Conservation (phyloP, 2,113 vertebrate species). For the Solea senegalensis region DNA sequence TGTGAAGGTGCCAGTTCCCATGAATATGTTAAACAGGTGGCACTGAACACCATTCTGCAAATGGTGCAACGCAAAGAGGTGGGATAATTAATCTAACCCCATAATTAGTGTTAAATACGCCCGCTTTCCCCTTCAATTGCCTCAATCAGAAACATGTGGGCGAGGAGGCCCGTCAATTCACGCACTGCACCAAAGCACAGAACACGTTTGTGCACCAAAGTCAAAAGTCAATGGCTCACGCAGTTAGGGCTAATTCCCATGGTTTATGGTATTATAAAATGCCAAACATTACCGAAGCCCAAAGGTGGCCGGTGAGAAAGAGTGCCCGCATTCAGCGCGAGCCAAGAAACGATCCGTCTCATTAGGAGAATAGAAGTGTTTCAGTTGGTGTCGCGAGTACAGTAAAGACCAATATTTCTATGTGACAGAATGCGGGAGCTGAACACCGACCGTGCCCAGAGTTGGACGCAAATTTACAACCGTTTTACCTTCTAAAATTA, state of each 20-base stretch:
- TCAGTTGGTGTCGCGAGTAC: slow-evolving; percentile 31
- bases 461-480: slow-evolving; percentile 40
- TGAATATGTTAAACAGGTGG: neutral
- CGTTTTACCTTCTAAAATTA: slow-evolving; percentile 56
- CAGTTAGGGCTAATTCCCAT: slow-evolving; percentile 65
- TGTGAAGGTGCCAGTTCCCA: slow-evolving; percentile 19
- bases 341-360: slow-evolving; percentile 68
- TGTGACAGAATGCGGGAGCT: slow-evolving; percentile 12
- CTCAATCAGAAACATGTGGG: slow-evolving; percentile 30
- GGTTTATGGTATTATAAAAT: slow-evolving; percentile 64
- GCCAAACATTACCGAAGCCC: slow-evolving; percentile 38
- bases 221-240: slow-evolving; percentile 57
- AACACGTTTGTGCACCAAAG: slow-evolving; percentile 53
- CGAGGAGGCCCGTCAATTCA: slow-evolving; percentile 4
- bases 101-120: slow-evolving; percentile 45
- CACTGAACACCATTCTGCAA: neutral
- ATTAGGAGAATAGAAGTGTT: slow-evolving; percentile 57
- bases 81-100: slow-evolving; percentile 37
- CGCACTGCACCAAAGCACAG: slow-evolving; percentile 20
- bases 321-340: slow-evolving; percentile 42
- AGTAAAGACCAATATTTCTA: slow-evolving; percentile 16
- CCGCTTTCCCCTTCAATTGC: slow-evolving; percentile 40
- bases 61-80: slow-evolving; percentile 13
- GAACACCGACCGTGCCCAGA: slow-evolving; percentile 5
- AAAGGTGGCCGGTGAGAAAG: slow-evolving; percentile 50